Percentiles rank a stretch among this genome's conserved stretches.
Evolutionary conservation across 2,113 vertebrate genomes (phyloP).

Genomic region (Osmerus eperlanus): DNA sequence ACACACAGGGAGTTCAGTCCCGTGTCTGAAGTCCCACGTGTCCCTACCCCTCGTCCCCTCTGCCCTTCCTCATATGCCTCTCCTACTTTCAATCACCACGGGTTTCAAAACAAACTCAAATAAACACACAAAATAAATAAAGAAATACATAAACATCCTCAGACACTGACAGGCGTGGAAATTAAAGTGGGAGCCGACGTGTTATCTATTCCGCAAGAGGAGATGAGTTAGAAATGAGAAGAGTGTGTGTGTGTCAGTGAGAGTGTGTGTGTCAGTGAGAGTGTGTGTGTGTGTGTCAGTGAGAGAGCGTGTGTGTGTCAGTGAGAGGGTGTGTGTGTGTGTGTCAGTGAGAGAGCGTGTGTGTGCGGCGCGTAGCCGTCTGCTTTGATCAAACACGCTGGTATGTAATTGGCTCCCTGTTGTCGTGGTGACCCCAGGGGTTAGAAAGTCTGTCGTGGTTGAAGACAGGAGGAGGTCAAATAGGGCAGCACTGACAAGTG

Average conservation of each 20-base stretch:
- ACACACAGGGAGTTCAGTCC: background rate
- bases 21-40: conserved; percentile 1
- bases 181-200: conserved; percentile 60
- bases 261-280: background rate
- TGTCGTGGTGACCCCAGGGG: conserved; percentile 61
- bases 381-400: conserved; percentile 70
- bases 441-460: conserved; percentile 61
- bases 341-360: conserved; percentile 14
- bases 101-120: conserved; percentile 1
- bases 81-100: background rate
- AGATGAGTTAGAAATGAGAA: conserved; percentile 51
- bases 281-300: conserved; percentile 21
- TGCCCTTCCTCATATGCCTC: background rate
- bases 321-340: conserved; percentile 25
- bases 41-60: conserved; percentile 17
- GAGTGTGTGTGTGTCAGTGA: conserved; percentile 1
- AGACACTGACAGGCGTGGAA: conserved; percentile 61
- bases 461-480: conserved; percentile 64
- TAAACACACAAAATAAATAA: background rate
- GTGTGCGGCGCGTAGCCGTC: conserved; percentile 41
- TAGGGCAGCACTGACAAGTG: conserved; percentile 45
- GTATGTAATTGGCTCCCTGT: conserved; percentile 73
- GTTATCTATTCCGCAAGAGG: conserved; percentile 53
- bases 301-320: background rate
- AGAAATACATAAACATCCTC: conserved; percentile 8